Conservation (phyloP, 2,113 vertebrate genomes). For the Pangasianodon gigas region DNA sequence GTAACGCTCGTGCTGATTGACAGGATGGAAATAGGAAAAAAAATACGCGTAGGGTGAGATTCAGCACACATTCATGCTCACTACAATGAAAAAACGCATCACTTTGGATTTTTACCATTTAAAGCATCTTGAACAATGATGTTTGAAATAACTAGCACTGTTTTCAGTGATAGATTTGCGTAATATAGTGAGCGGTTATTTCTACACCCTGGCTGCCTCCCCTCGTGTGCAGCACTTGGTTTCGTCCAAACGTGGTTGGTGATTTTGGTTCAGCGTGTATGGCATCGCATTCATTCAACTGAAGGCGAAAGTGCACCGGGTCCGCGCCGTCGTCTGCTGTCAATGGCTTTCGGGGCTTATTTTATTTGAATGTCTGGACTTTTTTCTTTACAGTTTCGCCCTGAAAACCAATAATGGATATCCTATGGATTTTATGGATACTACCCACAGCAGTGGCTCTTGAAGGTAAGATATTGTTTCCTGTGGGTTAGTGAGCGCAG, state of each 20-base stretch:
- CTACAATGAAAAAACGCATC: neutral
- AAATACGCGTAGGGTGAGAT: constrained; percentile 37
- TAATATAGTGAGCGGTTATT: neutral
- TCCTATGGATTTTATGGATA: constrained; percentile 82
- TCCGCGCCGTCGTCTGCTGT: constrained; percentile 66
- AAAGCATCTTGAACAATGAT: accelerated
- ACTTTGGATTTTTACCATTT: neutral
- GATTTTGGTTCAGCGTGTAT: constrained; percentile 71
- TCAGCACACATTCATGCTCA: neutral
- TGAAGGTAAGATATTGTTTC: constrained; percentile 74
- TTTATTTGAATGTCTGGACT: constrained; percentile 76
- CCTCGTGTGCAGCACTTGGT: constrained; percentile 74
- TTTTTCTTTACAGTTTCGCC: constrained; percentile 30
- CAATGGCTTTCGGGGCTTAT: constrained; percentile 77
- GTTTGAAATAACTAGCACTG: accelerated
- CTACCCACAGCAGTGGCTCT: constrained; percentile 75
- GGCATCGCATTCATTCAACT: constrained; percentile 67
- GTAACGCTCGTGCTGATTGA: constrained; percentile 70
- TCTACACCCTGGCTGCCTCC: constrained; percentile 40
- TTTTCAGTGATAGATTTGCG: neutral
- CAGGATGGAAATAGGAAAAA: constrained; percentile 63
- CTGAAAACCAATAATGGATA: constrained; percentile 76
- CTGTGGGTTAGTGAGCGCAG: constrained; percentile 44
- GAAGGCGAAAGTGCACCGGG: constrained; percentile 71
- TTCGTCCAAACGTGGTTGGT: constrained; percentile 74